phyloP scores from a whole-genome alignment of 2,888 invertebrate species.

The Monoplex corrugatus region DNA sequence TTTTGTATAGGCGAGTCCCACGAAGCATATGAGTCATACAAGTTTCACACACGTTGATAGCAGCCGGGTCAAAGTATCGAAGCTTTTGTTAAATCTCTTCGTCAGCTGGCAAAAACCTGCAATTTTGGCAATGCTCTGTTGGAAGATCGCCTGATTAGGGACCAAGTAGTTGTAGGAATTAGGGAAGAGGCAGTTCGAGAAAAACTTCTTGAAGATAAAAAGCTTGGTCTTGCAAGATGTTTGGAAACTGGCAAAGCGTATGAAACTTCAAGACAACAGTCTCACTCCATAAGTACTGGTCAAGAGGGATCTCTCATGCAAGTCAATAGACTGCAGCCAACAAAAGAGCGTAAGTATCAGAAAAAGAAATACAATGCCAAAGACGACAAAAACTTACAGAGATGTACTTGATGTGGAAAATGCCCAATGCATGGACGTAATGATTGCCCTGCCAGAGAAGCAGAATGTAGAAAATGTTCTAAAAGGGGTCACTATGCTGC shows the following conservation, averaged over 20 bases:
- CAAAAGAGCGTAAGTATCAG: neutral
- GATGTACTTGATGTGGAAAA: neutral
- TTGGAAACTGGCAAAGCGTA: slow-evolving; percentile 1
- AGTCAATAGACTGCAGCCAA: neutral
- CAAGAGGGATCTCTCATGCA: neutral
- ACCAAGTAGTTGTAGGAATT: slow-evolving; percentile 3
- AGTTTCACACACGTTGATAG: slow-evolving; percentile 8
- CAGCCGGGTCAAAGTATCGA: neutral
- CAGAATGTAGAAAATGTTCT: slow-evolving; percentile 40
- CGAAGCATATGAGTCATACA: slow-evolving; percentile 39
- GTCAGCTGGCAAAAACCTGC: slow-evolving; percentile 19
- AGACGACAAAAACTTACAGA: neutral
- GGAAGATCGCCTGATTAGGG: slow-evolving; percentile 28
- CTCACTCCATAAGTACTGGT: neutral
- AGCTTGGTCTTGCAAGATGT: neutral
- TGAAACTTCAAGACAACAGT: slow-evolving; percentile 25
- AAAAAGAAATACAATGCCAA: neutral
- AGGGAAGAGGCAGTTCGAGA: neutral
- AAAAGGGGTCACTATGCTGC: slow-evolving; percentile 40
- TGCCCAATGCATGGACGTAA: slow-evolving; percentile 13
- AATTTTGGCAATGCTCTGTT: neutral
- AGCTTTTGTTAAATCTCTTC: neutral
- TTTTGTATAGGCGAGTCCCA: slow-evolving; percentile 37
- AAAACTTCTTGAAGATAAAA: slow-evolving; percentile 26
- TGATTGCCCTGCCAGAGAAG: slow-evolving; percentile 21